Percentiles rank a stretch among this genome's conserved stretches.
Conservation (phyloP, 2,113 vertebrate genomes). For the Eurystomus gularis region DNA sequence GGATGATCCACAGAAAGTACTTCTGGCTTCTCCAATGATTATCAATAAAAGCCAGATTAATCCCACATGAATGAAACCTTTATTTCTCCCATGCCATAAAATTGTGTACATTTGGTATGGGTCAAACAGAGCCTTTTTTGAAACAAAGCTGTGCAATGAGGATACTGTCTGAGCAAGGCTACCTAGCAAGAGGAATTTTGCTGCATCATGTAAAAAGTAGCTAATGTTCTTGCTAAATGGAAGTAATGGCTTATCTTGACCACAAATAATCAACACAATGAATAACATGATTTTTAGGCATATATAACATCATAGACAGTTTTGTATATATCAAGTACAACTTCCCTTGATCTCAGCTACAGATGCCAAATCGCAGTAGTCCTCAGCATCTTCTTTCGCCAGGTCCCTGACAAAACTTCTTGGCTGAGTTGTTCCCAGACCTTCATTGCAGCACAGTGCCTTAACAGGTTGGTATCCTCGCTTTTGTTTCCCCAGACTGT, state of each 20-base stretch:
- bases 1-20: constrained; percentile 33
- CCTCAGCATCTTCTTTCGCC: not conserved
- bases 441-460: not conserved
- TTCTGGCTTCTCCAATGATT: not conserved
- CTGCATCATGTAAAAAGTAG: not conserved
- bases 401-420: not conserved
- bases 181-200: not conserved
- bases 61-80: not conserved
- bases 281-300: not conserved
- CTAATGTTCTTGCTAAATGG: not conserved
- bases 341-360: not conserved
- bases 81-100: not conserved
- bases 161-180: not conserved
- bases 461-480: not conserved
- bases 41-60: constrained; percentile 28
- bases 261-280: not conserved
- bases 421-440: not conserved
- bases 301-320: not conserved
- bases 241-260: not conserved
- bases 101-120: not conserved
- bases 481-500: not conserved
- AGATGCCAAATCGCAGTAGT: not conserved
- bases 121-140: not conserved
- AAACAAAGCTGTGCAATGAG: constrained; percentile 12
- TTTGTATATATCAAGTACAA: not conserved